phyloP scores from a whole-genome alignment of 2,797 vertebrate species.

The Parauchenoglanis punctatus region DNA sequence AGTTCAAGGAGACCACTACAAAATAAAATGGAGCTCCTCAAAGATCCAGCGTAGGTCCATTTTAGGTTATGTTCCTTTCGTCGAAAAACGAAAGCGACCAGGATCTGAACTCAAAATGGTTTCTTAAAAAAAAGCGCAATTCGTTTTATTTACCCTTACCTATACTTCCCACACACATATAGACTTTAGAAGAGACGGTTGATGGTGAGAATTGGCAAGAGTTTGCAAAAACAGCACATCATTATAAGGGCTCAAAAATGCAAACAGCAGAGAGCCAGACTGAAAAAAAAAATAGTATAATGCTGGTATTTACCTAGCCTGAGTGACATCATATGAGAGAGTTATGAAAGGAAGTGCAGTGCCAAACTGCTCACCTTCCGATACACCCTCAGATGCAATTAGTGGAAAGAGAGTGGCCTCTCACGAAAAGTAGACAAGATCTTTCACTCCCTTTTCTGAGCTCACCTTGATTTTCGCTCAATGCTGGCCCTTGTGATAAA shows the following conservation, averaged over 20 bases:
- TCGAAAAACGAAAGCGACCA: constrained; percentile 4
- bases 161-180: constrained; percentile 63
- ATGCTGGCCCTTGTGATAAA: constrained; percentile 19
- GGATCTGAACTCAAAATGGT: not conserved
- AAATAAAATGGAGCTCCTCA: constrained; percentile 20
- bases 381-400: constrained; percentile 71
- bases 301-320: constrained; percentile 72
- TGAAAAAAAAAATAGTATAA: constrained; percentile 66
- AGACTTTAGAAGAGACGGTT: not conserved
- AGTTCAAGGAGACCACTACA: constrained; percentile 12
- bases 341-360: constrained; percentile 69
- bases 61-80: constrained; percentile 13
- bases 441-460: constrained; percentile 60
- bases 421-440: constrained; percentile 69
- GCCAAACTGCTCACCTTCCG: constrained; percentile 65
- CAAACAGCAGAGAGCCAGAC: constrained; percentile 61
- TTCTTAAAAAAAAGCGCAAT: not conserved
- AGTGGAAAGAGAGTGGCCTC: constrained; percentile 70
- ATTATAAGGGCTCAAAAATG: constrained; percentile 64
- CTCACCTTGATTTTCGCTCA: constrained; percentile 56
- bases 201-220: not conserved
- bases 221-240: constrained; percentile 42
- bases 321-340: constrained; percentile 55
- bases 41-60: not conserved
- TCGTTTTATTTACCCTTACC: constrained; percentile 34